A percentile compares a stretch with the other conserved stretches of the same genome.
Evolutionary conservation across 1,140 invertebrate genomes (phyloP).

Genomic region (Ectropis grisescens): DNA sequence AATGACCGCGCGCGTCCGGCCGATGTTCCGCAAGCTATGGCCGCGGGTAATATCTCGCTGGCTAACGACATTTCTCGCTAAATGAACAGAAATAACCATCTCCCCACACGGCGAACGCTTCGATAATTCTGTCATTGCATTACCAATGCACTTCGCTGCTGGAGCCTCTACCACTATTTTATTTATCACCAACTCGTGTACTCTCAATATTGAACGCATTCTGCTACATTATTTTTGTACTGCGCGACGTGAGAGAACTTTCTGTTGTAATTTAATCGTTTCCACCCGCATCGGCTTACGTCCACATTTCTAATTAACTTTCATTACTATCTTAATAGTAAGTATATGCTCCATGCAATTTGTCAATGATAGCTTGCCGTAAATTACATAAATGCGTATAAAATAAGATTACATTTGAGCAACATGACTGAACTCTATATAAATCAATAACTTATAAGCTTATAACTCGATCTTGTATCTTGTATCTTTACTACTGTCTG

Average conservation of each 20-base stretch:
- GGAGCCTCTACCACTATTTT: conserved; percentile 45
- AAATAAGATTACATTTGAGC: too few relatives aligned
- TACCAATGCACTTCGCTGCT: conserved; percentile 52
- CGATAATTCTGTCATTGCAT: conserved; percentile 54
- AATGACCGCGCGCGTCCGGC: conserved; percentile 14
- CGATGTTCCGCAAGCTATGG: conserved; percentile 23
- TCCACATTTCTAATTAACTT: conserved; percentile 34
- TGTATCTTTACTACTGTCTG: too few relatives aligned
- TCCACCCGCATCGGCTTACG: conserved; percentile 33
- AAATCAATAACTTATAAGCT: too few relatives aligned
- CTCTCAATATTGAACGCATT: conserved; percentile 23
- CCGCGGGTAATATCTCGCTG: conserved; percentile 22
- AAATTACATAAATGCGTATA: too few relatives aligned
- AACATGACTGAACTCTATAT: too few relatives aligned
- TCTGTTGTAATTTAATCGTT: conserved; percentile 51
- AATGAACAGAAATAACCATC: conserved; percentile 53
- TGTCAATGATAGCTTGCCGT: too few relatives aligned
- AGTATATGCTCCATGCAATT: too few relatives aligned
- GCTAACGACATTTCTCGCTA: conserved; percentile 47
- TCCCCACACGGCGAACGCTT: conserved; percentile 32
- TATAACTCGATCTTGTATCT: too few relatives aligned
- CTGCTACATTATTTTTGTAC: conserved; percentile 38
- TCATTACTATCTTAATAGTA: conserved; percentile 20
- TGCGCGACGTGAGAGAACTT: conserved; percentile 30
- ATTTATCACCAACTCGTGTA: too few relatives aligned